Percentiles rank a stretch among this genome's conserved stretches.
Evolutionary conservation across 2,888 invertebrate species (phyloP).

Genomic region (Tetragonisca angustula): DNA sequence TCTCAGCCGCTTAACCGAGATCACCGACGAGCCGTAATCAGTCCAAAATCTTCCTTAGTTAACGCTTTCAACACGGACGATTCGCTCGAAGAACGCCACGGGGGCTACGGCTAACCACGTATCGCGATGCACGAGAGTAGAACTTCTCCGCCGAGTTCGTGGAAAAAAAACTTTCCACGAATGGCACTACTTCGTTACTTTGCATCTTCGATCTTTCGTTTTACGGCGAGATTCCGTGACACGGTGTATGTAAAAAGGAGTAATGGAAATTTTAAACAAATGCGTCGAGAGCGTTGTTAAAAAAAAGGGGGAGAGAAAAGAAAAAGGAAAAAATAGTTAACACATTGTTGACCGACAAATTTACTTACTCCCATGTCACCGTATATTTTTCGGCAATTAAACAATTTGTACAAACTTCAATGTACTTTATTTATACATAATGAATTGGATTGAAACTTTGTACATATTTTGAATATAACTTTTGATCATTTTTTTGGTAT

Average conservation of each 20-base stretch:
- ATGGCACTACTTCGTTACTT: conserved; percentile 18
- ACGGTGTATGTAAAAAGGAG: not conserved
- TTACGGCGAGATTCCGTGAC: conserved; percentile 1
- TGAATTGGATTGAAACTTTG: no score
- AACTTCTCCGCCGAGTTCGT: conserved; percentile 21
- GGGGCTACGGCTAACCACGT: conserved; percentile 13
- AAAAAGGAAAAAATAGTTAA: not conserved
- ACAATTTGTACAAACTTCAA: no score
- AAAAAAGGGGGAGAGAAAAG: not conserved
- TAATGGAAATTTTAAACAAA: not conserved
- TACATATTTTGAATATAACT: no score
- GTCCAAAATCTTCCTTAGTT: conserved; percentile 42
- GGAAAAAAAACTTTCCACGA: conserved; percentile 44
- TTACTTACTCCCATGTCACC: no score
- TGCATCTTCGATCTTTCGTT: not conserved
- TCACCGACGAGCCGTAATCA: conserved; percentile 60
- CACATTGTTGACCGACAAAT: no score
- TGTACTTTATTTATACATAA: no score
- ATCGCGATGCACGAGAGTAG: conserved; percentile 17
- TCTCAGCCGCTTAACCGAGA: conserved; percentile 26
- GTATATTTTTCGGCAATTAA: no score
- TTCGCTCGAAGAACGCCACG: conserved; percentile 21
- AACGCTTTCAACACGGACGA: conserved; percentile 39
- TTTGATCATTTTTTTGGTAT: no score
- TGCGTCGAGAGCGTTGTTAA: not conserved